Base-by-base conservation (phyloP, 2,113 vertebrate species). In the Ageneiosus marmoratus region DNA sequence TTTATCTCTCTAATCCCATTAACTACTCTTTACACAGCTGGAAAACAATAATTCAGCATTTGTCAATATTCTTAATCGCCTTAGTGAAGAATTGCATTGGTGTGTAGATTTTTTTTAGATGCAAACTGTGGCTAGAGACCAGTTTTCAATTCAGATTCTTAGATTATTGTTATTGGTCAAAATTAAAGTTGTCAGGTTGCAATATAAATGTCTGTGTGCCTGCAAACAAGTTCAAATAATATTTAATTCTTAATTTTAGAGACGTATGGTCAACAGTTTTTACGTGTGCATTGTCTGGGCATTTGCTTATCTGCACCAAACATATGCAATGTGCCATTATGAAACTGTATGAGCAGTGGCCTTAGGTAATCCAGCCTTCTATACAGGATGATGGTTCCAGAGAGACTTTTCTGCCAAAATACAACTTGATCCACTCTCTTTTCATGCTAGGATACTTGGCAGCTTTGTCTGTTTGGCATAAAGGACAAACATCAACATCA, bases 351-450 rank as follows among this genome's bases (percentile, higher is more conserved):
- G 70, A 85, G 78, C 81, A 78, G 27, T 78, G 82, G 87, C 88
- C 83, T 87, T 74, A 27, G 90, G 90, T 91, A 87, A 88, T 88
- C 37, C 0, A 3, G 48, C 73, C 53, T 41, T 86, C 80, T 70
- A 13, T 92, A 80, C 87, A 89, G 89, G 91, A 91, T 92, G 92
- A 24, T 90, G 89, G 74, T 79, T 93, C 84, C 81, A 76, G 83
- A 88, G 77, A 75, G 48, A 72, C 4, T 48, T 80, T 73, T 74
- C 76, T 73, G 34, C 13, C 75, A 27, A 84, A 78, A 37, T 80
- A 46, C 9, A 9, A 18, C 27, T 56, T 15, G 13, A 27, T 62
- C 27, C 55, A 56, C n/a, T 15, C 27, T 37, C 16, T 76, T 29
- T 9, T 4, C 48, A 11, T 56, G 51, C 24, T 75, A 20, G 16